Conservation (phyloP, 1,140 invertebrate genomes). For the Aphaenogaster ashmeadi region DNA sequence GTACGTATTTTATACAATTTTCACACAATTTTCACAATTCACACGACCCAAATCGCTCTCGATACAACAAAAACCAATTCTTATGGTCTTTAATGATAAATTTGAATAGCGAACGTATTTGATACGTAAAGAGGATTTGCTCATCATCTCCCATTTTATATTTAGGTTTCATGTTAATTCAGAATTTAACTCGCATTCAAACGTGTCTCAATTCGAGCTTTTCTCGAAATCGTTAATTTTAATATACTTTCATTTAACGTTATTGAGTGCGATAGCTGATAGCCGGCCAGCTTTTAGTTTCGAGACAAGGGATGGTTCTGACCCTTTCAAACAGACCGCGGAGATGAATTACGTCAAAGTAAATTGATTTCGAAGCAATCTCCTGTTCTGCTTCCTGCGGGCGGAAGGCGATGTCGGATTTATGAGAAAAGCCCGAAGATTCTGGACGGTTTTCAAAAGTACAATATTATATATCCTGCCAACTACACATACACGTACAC, state of each 20-base stretch:
- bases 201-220: background rate
- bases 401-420: constrained; percentile 75
- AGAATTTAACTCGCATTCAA: background rate
- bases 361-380: constrained; percentile 84
- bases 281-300: constrained; percentile 8
- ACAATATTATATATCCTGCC: constrained; percentile 39
- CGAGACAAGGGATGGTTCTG: constrained; percentile 43
- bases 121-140: background rate
- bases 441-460: constrained; percentile 49
- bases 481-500: background rate
- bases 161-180: constrained; percentile 2
- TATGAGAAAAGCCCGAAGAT: constrained; percentile 49
- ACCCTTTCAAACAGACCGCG: constrained; percentile 76
- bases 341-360: constrained; percentile 83
- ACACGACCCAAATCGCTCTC: background rate
- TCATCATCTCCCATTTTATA: background rate
- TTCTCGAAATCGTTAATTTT: constrained; percentile 40
- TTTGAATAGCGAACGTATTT: constrained; percentile 1
- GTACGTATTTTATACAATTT: constrained; percentile 1
- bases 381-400: constrained; percentile 82
- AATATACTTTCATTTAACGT: constrained; percentile 31
- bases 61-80: background rate
- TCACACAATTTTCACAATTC: background rate
- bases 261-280: constrained; percentile 35
- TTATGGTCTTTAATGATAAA: background rate